A percentile compares a stretch with the other conserved stretches of the same genome.
These are phyloP conservation scores for Lepas anatifera DNA, from an alignment of 2,888 invertebrate genomes.

Conservation along the genomic window DNA sequence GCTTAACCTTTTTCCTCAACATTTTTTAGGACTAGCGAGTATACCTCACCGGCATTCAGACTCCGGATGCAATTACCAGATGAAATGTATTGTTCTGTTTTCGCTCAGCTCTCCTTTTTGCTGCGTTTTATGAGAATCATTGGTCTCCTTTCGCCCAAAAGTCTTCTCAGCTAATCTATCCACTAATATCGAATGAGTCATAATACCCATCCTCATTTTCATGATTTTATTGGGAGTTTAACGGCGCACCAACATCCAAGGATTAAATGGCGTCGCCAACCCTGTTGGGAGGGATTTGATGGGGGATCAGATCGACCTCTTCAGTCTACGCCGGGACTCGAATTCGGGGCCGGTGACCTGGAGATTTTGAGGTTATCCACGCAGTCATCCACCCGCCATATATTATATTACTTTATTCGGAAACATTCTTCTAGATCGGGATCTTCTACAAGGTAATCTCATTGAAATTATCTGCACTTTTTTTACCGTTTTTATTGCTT, in stretches of 20 bases:
- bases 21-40: constrained; percentile 55
- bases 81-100: constrained; percentile 57
- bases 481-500: constrained; percentile 24
- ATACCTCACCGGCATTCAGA: constrained; percentile 66
- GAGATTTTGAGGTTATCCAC: too few relatives aligned
- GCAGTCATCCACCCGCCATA: too few relatives aligned
- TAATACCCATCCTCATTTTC: constrained; percentile 25
- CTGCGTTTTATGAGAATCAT: constrained; percentile 49
- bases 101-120: constrained; percentile 49
- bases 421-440: constrained; percentile 13
- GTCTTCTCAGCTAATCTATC: constrained; percentile 41
- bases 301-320: too few relatives aligned
- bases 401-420: constrained; percentile 11
- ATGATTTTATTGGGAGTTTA: constrained; percentile 27
- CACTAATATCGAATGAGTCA: constrained; percentile 41
- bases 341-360: too few relatives aligned
- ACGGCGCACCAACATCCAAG: too few relatives aligned
- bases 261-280: too few relatives aligned
- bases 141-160: constrained; percentile 42
- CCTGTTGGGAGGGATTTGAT: too few relatives aligned
- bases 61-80: constrained; percentile 47
- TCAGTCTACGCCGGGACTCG: too few relatives aligned
- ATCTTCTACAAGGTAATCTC: constrained; percentile 26
- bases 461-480: constrained; percentile 24
- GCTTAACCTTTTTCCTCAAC: constrained; percentile 71